These are phyloP conservation scores for Poecile atricapillus DNA, from an alignment of 2,113 vertebrate species.

Conservation along the genomic window DNA sequence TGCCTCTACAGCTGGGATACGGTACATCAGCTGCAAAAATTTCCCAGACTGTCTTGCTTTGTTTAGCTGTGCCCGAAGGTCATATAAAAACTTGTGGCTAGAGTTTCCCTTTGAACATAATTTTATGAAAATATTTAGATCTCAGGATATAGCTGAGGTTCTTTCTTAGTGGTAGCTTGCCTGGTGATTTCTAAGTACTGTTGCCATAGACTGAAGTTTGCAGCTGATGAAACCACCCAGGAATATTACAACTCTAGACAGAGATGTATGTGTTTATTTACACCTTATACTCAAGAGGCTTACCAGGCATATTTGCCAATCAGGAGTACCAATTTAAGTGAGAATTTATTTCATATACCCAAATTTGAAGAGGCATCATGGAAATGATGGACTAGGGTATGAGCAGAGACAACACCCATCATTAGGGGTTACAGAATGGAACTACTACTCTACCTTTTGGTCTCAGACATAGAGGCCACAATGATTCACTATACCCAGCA, in stretches of 20 bases:
- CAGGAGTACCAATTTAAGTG: neutral
- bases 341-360: neutral
- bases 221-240: conserved; percentile 6
- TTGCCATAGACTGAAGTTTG: neutral
- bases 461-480: neutral
- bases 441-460: neutral
- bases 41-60: neutral
- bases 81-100: neutral
- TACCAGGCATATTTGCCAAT: neutral
- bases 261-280: neutral
- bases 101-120: neutral
- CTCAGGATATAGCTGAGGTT: neutral
- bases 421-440: neutral
- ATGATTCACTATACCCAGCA: neutral
- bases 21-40: neutral
- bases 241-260: neutral
- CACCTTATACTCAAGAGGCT: neutral
- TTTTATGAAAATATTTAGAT: neutral
- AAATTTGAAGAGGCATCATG: neutral
- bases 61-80: neutral
- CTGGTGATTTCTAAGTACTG: neutral
- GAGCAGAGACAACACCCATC: neutral
- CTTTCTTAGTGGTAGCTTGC: neutral
- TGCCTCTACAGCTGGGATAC: neutral
- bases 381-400: neutral